Evolutionary conservation across 2,888 invertebrate species (phyloP), one percentile per base, ranked within the genome.

Genomic region (Mythimna impura): DNA sequence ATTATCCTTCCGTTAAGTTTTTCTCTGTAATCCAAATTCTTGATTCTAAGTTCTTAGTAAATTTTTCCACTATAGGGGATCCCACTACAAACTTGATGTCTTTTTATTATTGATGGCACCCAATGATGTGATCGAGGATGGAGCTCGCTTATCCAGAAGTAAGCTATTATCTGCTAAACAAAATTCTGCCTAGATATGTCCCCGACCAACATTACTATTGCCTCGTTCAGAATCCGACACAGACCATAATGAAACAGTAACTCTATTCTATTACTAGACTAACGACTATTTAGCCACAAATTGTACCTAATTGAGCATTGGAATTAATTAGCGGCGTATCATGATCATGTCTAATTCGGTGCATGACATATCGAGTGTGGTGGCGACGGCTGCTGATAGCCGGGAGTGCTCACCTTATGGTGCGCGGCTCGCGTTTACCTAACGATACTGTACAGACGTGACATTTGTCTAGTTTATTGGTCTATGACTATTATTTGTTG

Each of bases 241-340:
- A 69, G 30, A 6, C 4, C 25, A 52, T 30, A 36, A 64, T n/a
- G 30, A 54, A 55, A 43, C 55, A 52, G 34, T 40, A 14, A n/a
- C 20, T 9, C 36, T 52, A 47, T 64, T 34, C 47, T 55, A 57
- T 66, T 40, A 40, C 66, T 63, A 66, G 52, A 57, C 47, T 60
- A 61, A 34, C 57, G 9, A 57, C 54, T 52, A 50, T 74, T 68
- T 80, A 61, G 43, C 57, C 20, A 69, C 80, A 71, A 80, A 83
- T 83, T 83, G 64, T 76, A 36, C 10, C 55, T 72, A 81, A 83
- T 83, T 80, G 60, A 71, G 40, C 76, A 71, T 80, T 75, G 69
- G 2, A 66, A 61, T 80, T 75, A 76, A 81, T 84, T 71, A 71
- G 71, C 66, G n/a, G 22, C 50, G 40, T 73, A 73, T 73, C 66